These are phyloP conservation scores for Vimba vimba DNA, from an alignment of 2,113 vertebrate species.

Conservation along the genomic window DNA sequence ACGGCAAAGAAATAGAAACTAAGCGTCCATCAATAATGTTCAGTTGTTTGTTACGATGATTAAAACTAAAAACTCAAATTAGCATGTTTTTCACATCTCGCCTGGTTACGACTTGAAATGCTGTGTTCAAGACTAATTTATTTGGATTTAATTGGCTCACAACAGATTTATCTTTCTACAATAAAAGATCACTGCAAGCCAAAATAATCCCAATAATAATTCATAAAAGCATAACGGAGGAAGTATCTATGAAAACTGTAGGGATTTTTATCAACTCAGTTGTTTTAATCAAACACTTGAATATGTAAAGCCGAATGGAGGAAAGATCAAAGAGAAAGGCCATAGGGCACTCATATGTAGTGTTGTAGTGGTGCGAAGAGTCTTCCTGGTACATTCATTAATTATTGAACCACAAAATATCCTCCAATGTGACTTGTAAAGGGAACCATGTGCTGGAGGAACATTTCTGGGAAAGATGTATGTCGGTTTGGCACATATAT, in stretches of 20 bases:
- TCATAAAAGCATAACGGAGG: background rate
- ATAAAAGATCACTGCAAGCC: constrained; percentile 7
- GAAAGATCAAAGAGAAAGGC: constrained; percentile 76
- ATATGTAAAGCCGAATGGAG: constrained; percentile 68
- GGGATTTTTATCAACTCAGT: background rate
- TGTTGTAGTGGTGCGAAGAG: constrained; percentile 66
- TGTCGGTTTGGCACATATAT: background rate
- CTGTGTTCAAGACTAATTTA: background rate
- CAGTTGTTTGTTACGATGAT: background rate
- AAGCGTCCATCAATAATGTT: background rate
- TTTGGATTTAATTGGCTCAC: background rate
- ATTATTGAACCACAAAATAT: constrained; percentile 76
- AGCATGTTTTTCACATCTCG: background rate
- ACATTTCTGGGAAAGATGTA: constrained; percentile 54
- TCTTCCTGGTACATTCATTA: constrained; percentile 73
- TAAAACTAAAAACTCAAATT: background rate
- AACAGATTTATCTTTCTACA: constrained; percentile 1
- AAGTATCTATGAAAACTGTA: constrained; percentile 2
- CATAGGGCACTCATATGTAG: constrained; percentile 75
- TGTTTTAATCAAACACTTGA: constrained; percentile 41
- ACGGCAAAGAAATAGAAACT: background rate
- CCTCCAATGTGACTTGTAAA: constrained; percentile 72
- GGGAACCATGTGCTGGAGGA: constrained; percentile 62
- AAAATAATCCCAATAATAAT: constrained; percentile 7
- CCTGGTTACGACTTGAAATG: background rate